phyloP scores from a whole-genome alignment of 2,113 vertebrate species.

The Lontra canadensis region DNA sequence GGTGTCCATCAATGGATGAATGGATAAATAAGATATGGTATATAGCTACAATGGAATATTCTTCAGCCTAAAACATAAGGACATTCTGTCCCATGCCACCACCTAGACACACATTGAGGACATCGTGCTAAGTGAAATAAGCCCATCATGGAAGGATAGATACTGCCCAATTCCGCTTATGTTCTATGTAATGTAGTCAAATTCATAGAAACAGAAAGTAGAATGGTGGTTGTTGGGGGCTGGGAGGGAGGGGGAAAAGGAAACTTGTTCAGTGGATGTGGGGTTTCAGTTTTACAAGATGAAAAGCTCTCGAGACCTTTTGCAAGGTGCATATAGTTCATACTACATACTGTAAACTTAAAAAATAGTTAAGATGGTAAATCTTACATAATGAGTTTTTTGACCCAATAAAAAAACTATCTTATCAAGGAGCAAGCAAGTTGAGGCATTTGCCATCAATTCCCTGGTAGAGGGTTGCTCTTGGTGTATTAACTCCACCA shows the following conservation, averaged over 20 bases:
- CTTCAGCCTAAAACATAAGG: not conserved
- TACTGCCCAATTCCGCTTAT: not conserved
- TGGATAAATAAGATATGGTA: not conserved
- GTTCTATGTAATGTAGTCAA: not conserved
- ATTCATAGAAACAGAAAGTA: conserved; percentile 7
- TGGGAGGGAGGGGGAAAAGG: not conserved
- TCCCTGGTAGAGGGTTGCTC: not conserved
- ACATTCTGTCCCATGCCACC: not conserved
- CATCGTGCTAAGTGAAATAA: not conserved
- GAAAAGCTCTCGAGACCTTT: not conserved
- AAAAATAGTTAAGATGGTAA: not conserved
- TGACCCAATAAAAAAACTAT: not conserved
- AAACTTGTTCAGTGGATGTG: not conserved
- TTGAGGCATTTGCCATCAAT: not conserved
- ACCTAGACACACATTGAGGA: not conserved
- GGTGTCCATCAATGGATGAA: not conserved
- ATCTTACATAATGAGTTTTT: not conserved
- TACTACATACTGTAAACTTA: not conserved
- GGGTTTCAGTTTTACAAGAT: conserved; percentile 24
- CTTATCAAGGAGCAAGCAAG: not conserved
- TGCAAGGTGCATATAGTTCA: not conserved
- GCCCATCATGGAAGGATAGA: not conserved
- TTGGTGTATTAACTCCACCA: not conserved
- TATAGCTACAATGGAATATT: not conserved
- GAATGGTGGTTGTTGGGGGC: not conserved